Evolutionary conservation across 2,113 vertebrate species (phyloP).

Genomic region (Pogonocichla stellata): DNA sequence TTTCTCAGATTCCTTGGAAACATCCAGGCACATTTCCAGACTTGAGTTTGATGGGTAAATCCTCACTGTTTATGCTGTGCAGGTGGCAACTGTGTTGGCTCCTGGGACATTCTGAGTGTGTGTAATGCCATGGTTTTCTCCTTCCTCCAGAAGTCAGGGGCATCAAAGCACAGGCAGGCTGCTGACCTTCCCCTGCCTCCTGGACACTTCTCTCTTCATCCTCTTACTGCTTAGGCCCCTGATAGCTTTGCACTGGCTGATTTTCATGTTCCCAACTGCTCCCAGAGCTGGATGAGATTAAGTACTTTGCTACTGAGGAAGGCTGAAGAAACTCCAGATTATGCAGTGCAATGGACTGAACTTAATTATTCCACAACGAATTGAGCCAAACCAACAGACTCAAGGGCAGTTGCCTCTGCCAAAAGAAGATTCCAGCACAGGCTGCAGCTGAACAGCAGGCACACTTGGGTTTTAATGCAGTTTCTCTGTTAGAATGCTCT

Average conservation of each 20-base stretch:
- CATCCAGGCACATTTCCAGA: slow-evolving; percentile 9
- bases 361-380: neutral
- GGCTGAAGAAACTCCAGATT: slow-evolving; percentile 13
- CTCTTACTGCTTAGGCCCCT: neutral
- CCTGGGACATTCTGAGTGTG: neutral
- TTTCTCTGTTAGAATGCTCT: neutral
- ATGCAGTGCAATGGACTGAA: neutral
- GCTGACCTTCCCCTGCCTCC: neutral
- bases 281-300: neutral
- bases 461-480: neutral
- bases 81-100: neutral
- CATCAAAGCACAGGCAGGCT: neutral
- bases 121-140: neutral
- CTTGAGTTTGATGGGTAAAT: neutral
- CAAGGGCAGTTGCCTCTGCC: neutral
- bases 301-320: neutral
- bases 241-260: neutral
- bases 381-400: neutral
- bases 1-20: slow-evolving; percentile 39
- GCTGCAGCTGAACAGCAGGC: neutral
- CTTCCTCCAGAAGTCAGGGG: neutral
- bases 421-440: neutral
- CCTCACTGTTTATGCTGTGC: neutral
- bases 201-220: neutral
- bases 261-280: neutral